These are phyloP conservation scores for Polyergus mexicanus DNA, from an alignment of 1,140 invertebrate genomes.

Conservation along the genomic window DNA sequence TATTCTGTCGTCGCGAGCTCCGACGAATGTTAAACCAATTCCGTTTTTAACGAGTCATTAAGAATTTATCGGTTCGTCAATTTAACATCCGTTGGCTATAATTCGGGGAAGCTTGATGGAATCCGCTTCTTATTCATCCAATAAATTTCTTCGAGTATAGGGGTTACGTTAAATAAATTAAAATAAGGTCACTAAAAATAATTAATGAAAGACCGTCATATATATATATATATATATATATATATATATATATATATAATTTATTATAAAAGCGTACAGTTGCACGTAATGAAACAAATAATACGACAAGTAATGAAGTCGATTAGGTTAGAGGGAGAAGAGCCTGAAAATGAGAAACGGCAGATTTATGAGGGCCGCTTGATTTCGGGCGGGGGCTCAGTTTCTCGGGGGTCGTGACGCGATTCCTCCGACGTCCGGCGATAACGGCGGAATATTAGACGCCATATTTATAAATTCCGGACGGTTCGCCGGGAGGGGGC, in stretches of 20 bases:
- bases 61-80: constrained; percentile 29
- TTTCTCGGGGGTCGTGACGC: constrained; percentile 53
- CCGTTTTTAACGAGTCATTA: constrained; percentile 46
- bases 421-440: constrained; percentile 56
- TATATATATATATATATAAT: no score
- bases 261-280: neutral
- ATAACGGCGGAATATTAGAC: constrained; percentile 79
- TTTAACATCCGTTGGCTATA: constrained; percentile 37
- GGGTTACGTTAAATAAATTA: neutral
- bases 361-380: constrained; percentile 47
- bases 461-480: constrained; percentile 83
- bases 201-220: neutral
- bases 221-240: neutral
- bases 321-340: neutral
- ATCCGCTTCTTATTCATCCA: constrained; percentile 13
- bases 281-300: neutral
- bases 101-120: constrained; percentile 10
- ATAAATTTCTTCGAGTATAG: neutral
- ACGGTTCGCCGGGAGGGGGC: constrained; percentile 64
- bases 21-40: constrained; percentile 16
- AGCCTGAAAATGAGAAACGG: constrained; percentile 6
- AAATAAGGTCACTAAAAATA: neutral
- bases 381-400: neutral
- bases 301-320: constrained; percentile 7
- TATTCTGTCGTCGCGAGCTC: constrained; percentile 12